These are phyloP conservation scores for Odontophorus gujanensis DNA, from an alignment of 2,113 vertebrate genomes.

Conservation along the genomic window DNA sequence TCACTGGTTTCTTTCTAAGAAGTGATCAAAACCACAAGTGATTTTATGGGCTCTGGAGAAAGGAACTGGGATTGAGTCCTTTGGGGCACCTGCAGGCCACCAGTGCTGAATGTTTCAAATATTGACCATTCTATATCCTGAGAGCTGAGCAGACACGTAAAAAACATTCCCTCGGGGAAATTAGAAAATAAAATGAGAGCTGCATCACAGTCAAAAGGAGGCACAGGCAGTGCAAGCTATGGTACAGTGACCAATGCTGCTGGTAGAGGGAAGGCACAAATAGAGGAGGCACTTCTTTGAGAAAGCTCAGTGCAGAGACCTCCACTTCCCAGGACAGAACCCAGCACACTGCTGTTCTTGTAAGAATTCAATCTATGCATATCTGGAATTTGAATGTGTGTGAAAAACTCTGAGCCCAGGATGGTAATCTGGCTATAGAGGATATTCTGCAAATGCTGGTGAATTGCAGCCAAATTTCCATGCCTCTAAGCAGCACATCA, in stretches of 20 bases:
- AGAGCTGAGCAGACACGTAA: neutral
- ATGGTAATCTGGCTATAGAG: constrained; percentile 7
- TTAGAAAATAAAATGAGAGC: neutral
- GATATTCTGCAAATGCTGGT: constrained; percentile 42
- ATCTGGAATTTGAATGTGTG: constrained; percentile 48
- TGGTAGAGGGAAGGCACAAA: neutral
- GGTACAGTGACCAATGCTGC: constrained; percentile 27
- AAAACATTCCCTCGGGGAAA: neutral
- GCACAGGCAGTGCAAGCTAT: constrained; percentile 15
- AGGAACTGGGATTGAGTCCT: neutral
- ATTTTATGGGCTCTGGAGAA: neutral
- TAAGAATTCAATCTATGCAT: constrained; percentile 33
- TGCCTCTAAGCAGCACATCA: constrained; percentile 9
- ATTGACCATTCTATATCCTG: neutral
- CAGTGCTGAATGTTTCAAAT: neutral
- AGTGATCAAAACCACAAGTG: neutral
- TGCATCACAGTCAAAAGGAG: neutral
- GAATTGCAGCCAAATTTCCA: constrained; percentile 72
- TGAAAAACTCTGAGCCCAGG: constrained; percentile 41
- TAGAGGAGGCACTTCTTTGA: neutral
- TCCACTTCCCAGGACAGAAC: neutral
- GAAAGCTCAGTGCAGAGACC: neutral
- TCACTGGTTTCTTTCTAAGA: neutral
- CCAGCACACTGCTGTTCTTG: neutral
- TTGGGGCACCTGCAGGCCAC: neutral